Conservation (phyloP, 2,113 vertebrate genomes). For the Talpa occidentalis region DNA sequence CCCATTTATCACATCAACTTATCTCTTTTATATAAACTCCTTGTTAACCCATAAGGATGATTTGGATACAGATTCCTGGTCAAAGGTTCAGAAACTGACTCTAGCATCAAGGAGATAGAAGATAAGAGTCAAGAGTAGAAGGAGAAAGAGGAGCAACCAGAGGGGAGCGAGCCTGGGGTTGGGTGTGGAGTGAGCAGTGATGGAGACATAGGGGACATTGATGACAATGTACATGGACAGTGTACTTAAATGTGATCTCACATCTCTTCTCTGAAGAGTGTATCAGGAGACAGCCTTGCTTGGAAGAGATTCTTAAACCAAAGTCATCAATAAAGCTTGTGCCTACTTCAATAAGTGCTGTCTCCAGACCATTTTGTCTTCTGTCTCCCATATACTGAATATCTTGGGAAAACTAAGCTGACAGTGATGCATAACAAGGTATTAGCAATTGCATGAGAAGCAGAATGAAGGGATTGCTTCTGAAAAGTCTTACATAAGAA, state of each 20-base stretch:
- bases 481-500: background rate
- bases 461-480: background rate
- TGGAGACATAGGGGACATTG: background rate
- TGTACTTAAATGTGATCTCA: constrained; percentile 39
- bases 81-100: background rate
- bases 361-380: constrained; percentile 65
- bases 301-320: constrained; percentile 71
- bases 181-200: background rate
- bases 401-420: constrained; percentile 58
- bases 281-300: constrained; percentile 68
- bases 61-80: background rate
- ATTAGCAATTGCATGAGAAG: background rate
- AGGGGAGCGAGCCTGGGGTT: background rate
- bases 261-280: constrained; percentile 54
- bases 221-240: background rate
- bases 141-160: background rate
- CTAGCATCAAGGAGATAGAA: background rate
- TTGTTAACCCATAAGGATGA: background rate
- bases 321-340: constrained; percentile 72
- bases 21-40: constrained; percentile 21
- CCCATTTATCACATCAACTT: background rate
- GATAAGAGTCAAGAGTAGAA: background rate
- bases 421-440: constrained; percentile 45
- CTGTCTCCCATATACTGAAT: constrained; percentile 49
- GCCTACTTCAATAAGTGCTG: constrained; percentile 67